Conservation (phyloP, 2,888 invertebrate genomes). For the Eretmocerus hayati region DNA sequence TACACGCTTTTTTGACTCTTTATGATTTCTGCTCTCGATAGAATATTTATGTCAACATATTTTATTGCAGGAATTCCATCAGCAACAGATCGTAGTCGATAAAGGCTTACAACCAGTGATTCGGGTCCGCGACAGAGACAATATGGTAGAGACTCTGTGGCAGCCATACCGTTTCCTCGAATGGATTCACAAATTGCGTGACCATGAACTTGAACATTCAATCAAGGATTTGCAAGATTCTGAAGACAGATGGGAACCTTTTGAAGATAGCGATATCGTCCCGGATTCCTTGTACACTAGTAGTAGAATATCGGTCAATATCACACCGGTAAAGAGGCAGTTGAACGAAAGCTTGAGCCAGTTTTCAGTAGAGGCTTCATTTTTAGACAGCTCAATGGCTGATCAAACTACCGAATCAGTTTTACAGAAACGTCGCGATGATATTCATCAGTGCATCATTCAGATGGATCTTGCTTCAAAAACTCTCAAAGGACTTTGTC, state of each 20-base stretch:
- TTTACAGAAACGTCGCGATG: conserved; percentile 30
- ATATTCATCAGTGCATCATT: conserved; percentile 34
- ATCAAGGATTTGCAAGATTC: conserved; percentile 35
- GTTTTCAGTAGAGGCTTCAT: conserved; percentile 38
- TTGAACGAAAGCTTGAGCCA: conserved; percentile 43
- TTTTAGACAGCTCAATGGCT: conserved; percentile 28
- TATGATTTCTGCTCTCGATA: too few relatives aligned
- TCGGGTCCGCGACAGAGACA: conserved; percentile 38
- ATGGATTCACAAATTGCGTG: conserved; percentile 40
- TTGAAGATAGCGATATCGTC: conserved; percentile 34
- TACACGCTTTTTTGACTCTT: too few relatives aligned
- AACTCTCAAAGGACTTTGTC: conserved; percentile 35
- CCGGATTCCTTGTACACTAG: conserved; percentile 33
- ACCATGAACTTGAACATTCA: conserved; percentile 40
- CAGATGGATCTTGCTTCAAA: conserved; percentile 40
- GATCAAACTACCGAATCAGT: conserved; percentile 27
- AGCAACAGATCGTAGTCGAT: conserved; percentile 38
- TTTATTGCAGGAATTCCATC: conserved; percentile 39
- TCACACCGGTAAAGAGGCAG: conserved; percentile 40
- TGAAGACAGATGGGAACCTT: conserved; percentile 36
- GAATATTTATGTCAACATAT: too few relatives aligned
- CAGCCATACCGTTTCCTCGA: conserved; percentile 37
- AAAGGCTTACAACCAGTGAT: conserved; percentile 37
- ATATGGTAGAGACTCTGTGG: conserved; percentile 37
- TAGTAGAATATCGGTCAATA: conserved; percentile 40